phyloP scores from a whole-genome alignment of 2,797 vertebrate genomes.

The Schizopygopsis malacanthus region DNA sequence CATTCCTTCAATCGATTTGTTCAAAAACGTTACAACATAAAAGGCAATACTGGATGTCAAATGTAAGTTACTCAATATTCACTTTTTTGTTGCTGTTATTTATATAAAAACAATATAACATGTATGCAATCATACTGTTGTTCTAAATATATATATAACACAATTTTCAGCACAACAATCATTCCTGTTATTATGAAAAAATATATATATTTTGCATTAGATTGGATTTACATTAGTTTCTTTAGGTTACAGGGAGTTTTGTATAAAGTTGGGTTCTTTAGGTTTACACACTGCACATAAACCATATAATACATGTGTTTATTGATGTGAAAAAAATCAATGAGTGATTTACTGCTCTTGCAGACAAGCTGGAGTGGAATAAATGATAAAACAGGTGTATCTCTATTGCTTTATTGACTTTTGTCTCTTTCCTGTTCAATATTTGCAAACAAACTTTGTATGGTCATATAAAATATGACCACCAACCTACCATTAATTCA shows the following conservation, averaged over 20 bases:
- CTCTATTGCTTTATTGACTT: slow-evolving; percentile 23
- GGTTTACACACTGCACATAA: background rate
- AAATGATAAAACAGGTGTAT: slow-evolving; percentile 14
- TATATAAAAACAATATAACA: background rate
- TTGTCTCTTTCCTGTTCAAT: background rate
- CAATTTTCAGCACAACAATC: background rate
- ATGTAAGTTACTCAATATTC: background rate
- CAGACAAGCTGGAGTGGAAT: background rate
- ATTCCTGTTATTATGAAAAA: background rate
- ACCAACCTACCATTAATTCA: slow-evolving; percentile 26
- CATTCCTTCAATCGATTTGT: background rate
- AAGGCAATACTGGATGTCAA: background rate
- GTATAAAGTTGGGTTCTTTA: background rate
- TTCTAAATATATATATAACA: background rate
- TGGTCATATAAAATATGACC: background rate
- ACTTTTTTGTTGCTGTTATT: background rate
- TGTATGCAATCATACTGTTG: background rate
- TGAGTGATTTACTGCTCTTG: slow-evolving; percentile 36
- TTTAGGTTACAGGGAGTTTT: background rate
- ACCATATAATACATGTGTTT: background rate
- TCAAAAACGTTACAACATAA: background rate
- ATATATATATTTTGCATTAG: background rate
- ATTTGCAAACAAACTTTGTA: slow-evolving; percentile 29
- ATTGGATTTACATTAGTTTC: background rate
- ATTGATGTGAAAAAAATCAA: slow-evolving; percentile 7